A percentile compares a stretch with the other conserved stretches of the same genome.
Conservation (phyloP, 2,888 invertebrate genomes). For the Dicyrtomina minuta region DNA sequence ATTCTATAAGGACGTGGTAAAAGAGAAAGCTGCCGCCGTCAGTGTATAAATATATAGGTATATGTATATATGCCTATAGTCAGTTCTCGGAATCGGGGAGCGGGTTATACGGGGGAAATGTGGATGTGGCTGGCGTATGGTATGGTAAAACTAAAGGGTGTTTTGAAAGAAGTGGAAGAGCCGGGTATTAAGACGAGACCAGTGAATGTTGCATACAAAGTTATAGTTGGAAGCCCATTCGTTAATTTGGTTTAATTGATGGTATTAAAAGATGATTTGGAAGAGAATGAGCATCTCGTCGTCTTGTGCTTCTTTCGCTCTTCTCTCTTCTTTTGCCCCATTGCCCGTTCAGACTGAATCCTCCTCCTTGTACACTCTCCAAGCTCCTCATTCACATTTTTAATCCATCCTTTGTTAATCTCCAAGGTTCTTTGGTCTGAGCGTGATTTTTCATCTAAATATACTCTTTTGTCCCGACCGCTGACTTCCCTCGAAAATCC, state of each 20-base stretch:
- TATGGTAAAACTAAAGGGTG: conserved; percentile 3
- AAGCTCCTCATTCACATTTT: conserved; percentile 39
- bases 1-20: background rate
- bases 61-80: too few species aligned
- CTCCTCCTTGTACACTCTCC: background rate
- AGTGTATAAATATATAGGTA: too few species aligned
- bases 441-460: conserved; percentile 54
- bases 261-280: conserved; percentile 53
- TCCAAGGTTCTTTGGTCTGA: conserved; percentile 45
- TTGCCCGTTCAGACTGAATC: background rate
- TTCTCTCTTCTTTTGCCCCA: conserved; percentile 28
- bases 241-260: conserved; percentile 54
- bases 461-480: conserved; percentile 47
- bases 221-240: conserved; percentile 30
- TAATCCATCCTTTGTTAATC: conserved; percentile 53
- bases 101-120: too few species aligned
- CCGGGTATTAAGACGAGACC: conserved; percentile 20
- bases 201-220: conserved; percentile 27
- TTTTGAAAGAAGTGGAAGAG: background rate
- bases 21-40: background rate
- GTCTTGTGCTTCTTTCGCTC: conserved; percentile 17
- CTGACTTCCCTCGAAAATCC: conserved; percentile 40
- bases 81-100: too few species aligned
- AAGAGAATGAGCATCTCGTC: conserved; percentile 36
- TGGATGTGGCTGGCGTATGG: too few species aligned